Evolutionary conservation across 2,113 vertebrate genomes (phyloP), one percentile per base, ranked within the genome.

Genomic region (Serinus canaria): DNA sequence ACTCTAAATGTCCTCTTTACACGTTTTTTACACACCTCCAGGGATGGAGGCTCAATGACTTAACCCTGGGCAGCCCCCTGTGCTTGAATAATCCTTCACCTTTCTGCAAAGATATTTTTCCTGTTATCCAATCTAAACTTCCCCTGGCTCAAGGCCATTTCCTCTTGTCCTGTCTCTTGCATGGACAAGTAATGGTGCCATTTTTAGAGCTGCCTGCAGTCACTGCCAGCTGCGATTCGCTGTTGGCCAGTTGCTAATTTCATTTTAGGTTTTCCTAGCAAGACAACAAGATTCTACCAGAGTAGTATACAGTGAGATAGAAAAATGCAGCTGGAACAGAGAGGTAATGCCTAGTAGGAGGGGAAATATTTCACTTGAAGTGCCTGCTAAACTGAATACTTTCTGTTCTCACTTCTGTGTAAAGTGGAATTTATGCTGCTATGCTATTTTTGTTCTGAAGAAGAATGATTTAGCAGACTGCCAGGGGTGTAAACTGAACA

Each of bases 391-490:
- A 87, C n/a, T 7, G 82, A 87, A 75, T 70, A n/a, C 11, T 74
- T 81, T 74, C 78, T 92, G 58, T 89, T 84, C 62, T 91, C 20
- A 7, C 27, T 87, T 78, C n/a, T 73, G 49, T 56, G 20, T 79
- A 60, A 84, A 89, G 44, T 72, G 28, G 81, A 84, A 85, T 92
- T 87, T 84, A 70, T 44, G 47, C 41, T 72, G 47, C 68, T 59
- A 24, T 77, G 56, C 16, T 81, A 28, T 56, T 95, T 94, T 89
- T 87, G 6, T 82, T 84, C 56, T 80, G 41, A 82, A 91, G 68
- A 66, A 77, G 24, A 94, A 78, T 64, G 35, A 44, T 76, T 88
- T 94, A 75, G 31, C 67, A 77, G 63, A 39, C 35, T 92, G 74
- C 74, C 49, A 95, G 24, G 39, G 13, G 5, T 80, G 21, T 73